Percentiles rank a stretch among this genome's conserved stretches.
phyloP scores from a whole-genome alignment of 1,140 invertebrate genomes.

The Drosophila sp. region DNA sequence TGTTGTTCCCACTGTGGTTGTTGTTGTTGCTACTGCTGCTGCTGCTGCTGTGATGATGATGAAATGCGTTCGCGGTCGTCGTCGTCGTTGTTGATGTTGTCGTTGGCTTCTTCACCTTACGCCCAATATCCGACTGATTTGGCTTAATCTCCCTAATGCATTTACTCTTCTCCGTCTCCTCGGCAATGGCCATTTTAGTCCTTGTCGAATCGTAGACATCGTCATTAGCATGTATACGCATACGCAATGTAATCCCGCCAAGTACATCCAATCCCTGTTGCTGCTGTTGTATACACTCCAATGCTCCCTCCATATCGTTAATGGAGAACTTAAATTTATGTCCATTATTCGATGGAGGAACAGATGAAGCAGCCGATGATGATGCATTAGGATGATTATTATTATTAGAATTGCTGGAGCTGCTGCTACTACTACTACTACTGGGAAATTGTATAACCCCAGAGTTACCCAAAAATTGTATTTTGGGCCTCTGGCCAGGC shows the following conservation, averaged over 20 bases:
- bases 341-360: constrained; percentile 30
- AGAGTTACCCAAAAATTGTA: constrained; percentile 72
- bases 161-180: constrained; percentile 95
- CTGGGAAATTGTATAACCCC: constrained; percentile 82
- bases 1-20: constrained; percentile 53
- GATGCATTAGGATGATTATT: constrained; percentile 31
- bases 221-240: constrained; percentile 96
- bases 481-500: constrained; percentile 85
- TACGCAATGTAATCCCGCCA: constrained; percentile 91
- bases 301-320: constrained; percentile 85
- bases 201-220: constrained; percentile 96
- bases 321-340: constrained; percentile 81
- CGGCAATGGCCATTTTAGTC: constrained; percentile 93
- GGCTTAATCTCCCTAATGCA: constrained; percentile 96
- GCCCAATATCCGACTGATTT: constrained; percentile 93
- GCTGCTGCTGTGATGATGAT: constrained; percentile 61
- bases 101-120: constrained; percentile 87
- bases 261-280: constrained; percentile 89
- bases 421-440: constrained; percentile 15
- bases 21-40: constrained; percentile 47
- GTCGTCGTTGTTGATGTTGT: constrained; percentile 41
- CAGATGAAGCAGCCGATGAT: constrained; percentile 11
- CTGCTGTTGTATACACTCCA: constrained; percentile 94
- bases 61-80: constrained; percentile 49
- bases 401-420: constrained; percentile 49